Percentiles rank a stretch among this genome's conserved stretches.
Evolutionary conservation across 2,888 invertebrate species (phyloP).

Genomic region (Spatulosminthurus flaviceps): DNA sequence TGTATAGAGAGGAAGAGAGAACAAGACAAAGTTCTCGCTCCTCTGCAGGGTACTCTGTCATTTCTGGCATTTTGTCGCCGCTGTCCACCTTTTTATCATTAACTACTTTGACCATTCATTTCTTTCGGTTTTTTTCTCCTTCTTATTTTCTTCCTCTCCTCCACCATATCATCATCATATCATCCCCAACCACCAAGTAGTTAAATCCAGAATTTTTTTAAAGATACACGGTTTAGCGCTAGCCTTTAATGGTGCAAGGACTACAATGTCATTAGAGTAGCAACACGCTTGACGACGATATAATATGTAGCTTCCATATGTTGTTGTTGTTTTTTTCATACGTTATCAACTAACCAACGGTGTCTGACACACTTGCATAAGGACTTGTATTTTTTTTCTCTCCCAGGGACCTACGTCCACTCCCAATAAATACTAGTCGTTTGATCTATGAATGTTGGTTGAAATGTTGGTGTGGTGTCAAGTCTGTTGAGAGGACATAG

Average conservation of each 20-base stretch:
- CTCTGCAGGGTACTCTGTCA: constrained; percentile 26
- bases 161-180: neutral
- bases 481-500: too few relatives aligned
- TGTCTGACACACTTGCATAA: neutral
- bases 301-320: neutral
- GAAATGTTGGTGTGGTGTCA: too few relatives aligned
- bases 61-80: constrained; percentile 32
- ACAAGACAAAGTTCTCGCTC: constrained; percentile 23
- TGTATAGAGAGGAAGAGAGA: neutral
- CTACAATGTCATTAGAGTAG: constrained; percentile 1
- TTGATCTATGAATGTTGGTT: too few relatives aligned
- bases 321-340: neutral
- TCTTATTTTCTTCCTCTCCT: too few relatives aligned
- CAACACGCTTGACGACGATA: neutral
- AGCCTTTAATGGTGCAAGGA: constrained; percentile 4
- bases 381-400: neutral
- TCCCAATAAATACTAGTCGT: too few relatives aligned
- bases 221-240: too few relatives aligned
- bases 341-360: too few relatives aligned
- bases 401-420: too few relatives aligned
- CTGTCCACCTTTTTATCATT: constrained; percentile 30
- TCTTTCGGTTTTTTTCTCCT: constrained; percentile 16
- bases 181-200: too few relatives aligned
- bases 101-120: constrained; percentile 25
- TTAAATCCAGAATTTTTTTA: too few relatives aligned